Evolutionary conservation across 2,888 invertebrate genomes (phyloP).

Genomic region (Yponomeuta malinellus): DNA sequence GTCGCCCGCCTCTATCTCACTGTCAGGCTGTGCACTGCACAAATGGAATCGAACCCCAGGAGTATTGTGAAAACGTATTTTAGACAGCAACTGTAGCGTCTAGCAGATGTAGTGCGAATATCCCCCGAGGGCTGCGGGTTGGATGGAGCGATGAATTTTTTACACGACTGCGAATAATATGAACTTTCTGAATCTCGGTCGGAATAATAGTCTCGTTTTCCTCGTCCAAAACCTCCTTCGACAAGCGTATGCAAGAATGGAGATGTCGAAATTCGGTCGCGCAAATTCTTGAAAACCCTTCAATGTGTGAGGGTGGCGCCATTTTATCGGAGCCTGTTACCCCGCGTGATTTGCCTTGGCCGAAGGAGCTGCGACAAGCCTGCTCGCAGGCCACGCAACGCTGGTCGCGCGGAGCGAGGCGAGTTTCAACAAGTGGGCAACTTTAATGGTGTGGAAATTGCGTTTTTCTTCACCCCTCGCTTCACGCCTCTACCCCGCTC

Average conservation of each 20-base stretch:
- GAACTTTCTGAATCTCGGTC: not conserved
- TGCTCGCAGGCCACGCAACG: not conserved
- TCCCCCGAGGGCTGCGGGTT: not conserved
- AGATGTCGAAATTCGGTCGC: not conserved
- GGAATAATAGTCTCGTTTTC: not conserved
- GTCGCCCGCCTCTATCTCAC: not conserved
- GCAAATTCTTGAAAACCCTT: slow-evolving; percentile 5
- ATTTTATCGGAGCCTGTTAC: not conserved
- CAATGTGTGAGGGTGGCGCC: slow-evolving; percentile 7
- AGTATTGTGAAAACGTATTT: slow-evolving; percentile 1
- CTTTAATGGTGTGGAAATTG: slow-evolving; percentile 63
- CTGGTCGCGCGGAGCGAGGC: not conserved
- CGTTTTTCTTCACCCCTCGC: slow-evolving; percentile 45
- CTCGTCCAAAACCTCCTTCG: not conserved
- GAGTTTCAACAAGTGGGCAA: slow-evolving; percentile 47
- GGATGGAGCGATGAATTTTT: not conserved
- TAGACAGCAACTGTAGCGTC: not conserved
- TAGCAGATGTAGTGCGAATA: not conserved
- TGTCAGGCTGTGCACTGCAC: not conserved
- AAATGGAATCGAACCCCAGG: not conserved
- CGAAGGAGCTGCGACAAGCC: not conserved
- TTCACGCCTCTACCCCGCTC: slow-evolving; percentile 30
- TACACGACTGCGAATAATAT: not conserved
- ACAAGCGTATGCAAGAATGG: slow-evolving; percentile 4
- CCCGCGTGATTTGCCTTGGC: not conserved